Conservation (phyloP, 2,888 invertebrate species). For the Blera fallax region DNA sequence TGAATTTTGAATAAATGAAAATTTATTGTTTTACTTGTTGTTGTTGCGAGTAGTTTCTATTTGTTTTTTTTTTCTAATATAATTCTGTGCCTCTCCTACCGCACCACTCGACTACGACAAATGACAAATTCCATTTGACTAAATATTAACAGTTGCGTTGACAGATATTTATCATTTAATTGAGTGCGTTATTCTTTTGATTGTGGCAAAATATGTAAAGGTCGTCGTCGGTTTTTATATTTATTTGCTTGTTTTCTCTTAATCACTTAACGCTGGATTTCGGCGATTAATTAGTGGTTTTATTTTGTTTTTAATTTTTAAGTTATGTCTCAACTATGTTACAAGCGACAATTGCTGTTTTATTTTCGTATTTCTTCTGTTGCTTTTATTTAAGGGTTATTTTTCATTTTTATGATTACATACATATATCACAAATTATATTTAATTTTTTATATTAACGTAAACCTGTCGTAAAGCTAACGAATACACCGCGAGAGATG, state of each 20-base stretch:
- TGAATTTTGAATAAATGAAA: slow-evolving; percentile 49
- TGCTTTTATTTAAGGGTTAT: neutral
- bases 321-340: neutral
- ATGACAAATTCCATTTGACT: slow-evolving; percentile 54
- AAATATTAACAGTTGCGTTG: slow-evolving; percentile 59
- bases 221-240: slow-evolving; percentile 33
- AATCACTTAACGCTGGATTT: slow-evolving; percentile 41
- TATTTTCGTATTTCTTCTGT: neutral
- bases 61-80: neutral
- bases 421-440: too few species aligned
- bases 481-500: too few species aligned
- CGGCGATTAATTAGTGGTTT: slow-evolving; percentile 24
- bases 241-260: slow-evolving; percentile 23
- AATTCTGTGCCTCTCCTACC: neutral
- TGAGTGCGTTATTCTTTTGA: slow-evolving; percentile 42
- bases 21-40: slow-evolving; percentile 48
- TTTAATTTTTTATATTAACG: too few species aligned
- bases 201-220: slow-evolving; percentile 49
- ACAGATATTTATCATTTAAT: slow-evolving; percentile 60
- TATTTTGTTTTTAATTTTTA: neutral
- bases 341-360: neutral
- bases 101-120: neutral
- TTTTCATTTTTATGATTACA: neutral
- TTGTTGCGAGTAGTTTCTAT: neutral
- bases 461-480: too few species aligned